These are phyloP conservation scores for Haliclona indistincta DNA, from an alignment of 37 sponge, comb jelly and placozoan species.

Conservation along the genomic window DNA sequence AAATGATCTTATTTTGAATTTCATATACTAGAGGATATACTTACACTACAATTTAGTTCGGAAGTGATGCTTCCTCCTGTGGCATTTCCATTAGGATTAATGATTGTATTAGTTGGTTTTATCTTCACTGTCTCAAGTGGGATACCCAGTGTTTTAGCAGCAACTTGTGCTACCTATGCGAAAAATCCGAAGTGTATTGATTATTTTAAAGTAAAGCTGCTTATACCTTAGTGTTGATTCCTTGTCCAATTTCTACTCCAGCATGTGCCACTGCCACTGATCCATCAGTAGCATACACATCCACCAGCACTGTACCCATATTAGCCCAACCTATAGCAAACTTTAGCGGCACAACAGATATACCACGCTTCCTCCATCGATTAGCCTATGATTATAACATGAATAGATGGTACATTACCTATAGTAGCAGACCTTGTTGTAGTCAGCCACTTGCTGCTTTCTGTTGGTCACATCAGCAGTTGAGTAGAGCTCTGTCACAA, in stretches of 20 bases:
- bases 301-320: conserved; percentile 39
- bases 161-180: conserved; percentile 73
- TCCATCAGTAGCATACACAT: conserved; percentile 72
- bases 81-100: conserved; percentile 60
- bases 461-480: conserved; percentile 64
- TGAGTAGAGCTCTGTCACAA: conserved; percentile 33
- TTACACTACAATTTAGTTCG: conserved; percentile 42
- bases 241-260: conserved; percentile 84
- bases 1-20: not conserved
- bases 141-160: conserved; percentile 72
- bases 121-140: conserved; percentile 52
- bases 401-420: not conserved
- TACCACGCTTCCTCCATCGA: conserved; percentile 71
- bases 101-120: conserved; percentile 57
- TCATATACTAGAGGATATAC: not conserved
- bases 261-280: conserved; percentile 75
- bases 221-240: conserved; percentile 79
- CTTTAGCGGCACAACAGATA: conserved; percentile 57
- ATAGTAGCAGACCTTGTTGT: conserved; percentile 49
- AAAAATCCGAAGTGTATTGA: too few species aligned
- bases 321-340: conserved; percentile 43
- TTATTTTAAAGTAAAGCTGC: too few species aligned
- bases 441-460: conserved; percentile 34
- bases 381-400: conserved; percentile 46
- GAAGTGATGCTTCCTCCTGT: conserved; percentile 73